Evolutionary conservation across 2,888 invertebrate species (phyloP).

Genomic region (Caenorhabditis uteleia): DNA sequence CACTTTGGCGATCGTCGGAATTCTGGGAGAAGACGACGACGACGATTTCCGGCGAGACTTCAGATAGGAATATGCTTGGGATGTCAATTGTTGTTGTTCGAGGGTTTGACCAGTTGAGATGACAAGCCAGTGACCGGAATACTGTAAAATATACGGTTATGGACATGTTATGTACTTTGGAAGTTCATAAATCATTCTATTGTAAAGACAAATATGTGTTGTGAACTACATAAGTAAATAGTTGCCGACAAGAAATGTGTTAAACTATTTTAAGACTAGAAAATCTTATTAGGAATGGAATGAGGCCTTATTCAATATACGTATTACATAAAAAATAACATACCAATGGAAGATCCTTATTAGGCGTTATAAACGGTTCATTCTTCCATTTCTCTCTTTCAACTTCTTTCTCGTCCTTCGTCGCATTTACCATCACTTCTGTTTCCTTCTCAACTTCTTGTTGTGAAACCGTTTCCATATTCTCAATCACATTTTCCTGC

Average conservation of each 20-base stretch:
- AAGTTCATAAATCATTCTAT: too few relatives aligned
- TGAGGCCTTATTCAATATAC: too few relatives aligned
- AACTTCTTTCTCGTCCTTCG: too few relatives aligned
- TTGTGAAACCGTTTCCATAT: neutral
- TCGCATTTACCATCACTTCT: neutral
- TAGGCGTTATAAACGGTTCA: neutral
- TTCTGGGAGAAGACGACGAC: neutral
- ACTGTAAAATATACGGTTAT: constrained; percentile 26
- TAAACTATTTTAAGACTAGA: too few relatives aligned
- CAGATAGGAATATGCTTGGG: constrained; percentile 19
- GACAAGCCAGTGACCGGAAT: constrained; percentile 35
- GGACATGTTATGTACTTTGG: too few relatives aligned
- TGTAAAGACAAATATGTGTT: too few relatives aligned
- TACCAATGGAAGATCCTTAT: neutral
- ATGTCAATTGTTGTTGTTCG: constrained; percentile 21
- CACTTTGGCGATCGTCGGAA: constrained; percentile 23
- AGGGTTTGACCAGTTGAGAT: constrained; percentile 28
- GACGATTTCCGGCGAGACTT: neutral
- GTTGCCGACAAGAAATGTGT: too few relatives aligned
- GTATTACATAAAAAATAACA: too few relatives aligned
- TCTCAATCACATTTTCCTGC: neutral
- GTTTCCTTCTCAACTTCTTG: neutral
- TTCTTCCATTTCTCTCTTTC: too few relatives aligned
- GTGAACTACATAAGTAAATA: too few relatives aligned
- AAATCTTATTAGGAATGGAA: neutral